phyloP scores from a whole-genome alignment of 2,888 invertebrate species.

The Noctua janthina region DNA sequence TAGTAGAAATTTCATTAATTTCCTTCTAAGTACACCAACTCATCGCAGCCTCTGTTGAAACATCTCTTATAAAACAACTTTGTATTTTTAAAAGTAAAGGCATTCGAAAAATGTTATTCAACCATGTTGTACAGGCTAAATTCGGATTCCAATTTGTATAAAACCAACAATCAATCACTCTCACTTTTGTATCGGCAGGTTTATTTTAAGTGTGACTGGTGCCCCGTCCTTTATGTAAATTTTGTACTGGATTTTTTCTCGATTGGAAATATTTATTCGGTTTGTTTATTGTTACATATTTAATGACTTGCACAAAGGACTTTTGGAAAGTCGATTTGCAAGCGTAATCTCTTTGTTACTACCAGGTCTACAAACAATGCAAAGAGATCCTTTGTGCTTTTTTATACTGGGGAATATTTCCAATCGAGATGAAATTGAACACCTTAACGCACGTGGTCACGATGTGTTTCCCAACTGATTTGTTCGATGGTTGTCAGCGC shows the following conservation, averaged over 20 bases:
- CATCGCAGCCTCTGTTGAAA: slow-evolving; percentile 21
- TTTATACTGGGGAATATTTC: slow-evolving; percentile 34
- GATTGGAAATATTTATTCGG: slow-evolving; percentile 58
- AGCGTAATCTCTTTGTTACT: slow-evolving; percentile 40
- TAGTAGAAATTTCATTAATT: slow-evolving; percentile 37
- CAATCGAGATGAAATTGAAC: slow-evolving; percentile 55
- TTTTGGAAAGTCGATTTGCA: slow-evolving; percentile 46
- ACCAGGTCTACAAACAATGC: slow-evolving; percentile 25
- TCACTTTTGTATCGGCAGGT: slow-evolving; percentile 57
- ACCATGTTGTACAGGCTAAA: slow-evolving; percentile 52
- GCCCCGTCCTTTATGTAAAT: slow-evolving; percentile 66
- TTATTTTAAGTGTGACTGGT: slow-evolving; percentile 66
- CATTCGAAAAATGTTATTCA: slow-evolving; percentile 37
- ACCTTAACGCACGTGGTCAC: slow-evolving; percentile 67
- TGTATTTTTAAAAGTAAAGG: slow-evolving; percentile 26
- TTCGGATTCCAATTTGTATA: slow-evolving; percentile 54
- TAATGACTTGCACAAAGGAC: slow-evolving; percentile 47
- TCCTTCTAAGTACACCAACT: slow-evolving; percentile 15
- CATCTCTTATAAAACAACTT: not conserved
- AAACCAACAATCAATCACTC: slow-evolving; percentile 61
- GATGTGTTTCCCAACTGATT: slow-evolving; percentile 63
- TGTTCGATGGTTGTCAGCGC: slow-evolving; percentile 88
- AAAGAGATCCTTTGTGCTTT: slow-evolving; percentile 32
- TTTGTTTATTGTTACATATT: slow-evolving; percentile 60
- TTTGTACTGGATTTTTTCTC: slow-evolving; percentile 59